Percentiles rank a stretch among this genome's conserved stretches.
phyloP scores from a whole-genome alignment of 2,797 vertebrate species.

The Sebastes reedi region DNA sequence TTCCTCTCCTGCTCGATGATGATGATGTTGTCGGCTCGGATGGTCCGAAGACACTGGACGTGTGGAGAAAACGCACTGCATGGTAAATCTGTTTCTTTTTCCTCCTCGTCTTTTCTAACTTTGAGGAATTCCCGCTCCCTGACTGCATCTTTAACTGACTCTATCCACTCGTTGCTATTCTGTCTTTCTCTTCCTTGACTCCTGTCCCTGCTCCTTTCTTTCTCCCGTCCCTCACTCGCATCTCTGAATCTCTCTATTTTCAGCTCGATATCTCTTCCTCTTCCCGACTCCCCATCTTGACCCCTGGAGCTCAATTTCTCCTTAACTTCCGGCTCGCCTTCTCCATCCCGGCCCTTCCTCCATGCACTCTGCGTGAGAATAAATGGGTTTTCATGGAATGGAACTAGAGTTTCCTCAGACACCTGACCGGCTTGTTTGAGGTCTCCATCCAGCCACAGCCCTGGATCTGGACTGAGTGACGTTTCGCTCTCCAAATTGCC shows the following conservation, averaged over 20 bases:
- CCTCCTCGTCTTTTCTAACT: slow-evolving; percentile 56
- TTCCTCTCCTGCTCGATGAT: slow-evolving; percentile 82
- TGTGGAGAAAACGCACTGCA: slow-evolving; percentile 28
- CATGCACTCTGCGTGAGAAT: slow-evolving; percentile 78
- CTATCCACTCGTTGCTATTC: slow-evolving; percentile 51
- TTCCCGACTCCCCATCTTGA: slow-evolving; percentile 62
- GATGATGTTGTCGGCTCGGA: slow-evolving; percentile 85
- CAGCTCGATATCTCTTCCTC: slow-evolving; percentile 61
- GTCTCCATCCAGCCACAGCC: slow-evolving; percentile 61
- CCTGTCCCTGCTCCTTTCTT: slow-evolving; percentile 63
- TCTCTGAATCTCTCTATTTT: slow-evolving; percentile 71
- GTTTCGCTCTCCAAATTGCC: slow-evolving; percentile 60
- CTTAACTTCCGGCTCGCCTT: slow-evolving; percentile 56
- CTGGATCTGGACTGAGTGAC: slow-evolving; percentile 58
- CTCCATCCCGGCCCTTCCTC: slow-evolving; percentile 62
- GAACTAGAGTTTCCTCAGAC: slow-evolving; percentile 84
- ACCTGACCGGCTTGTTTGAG: slow-evolving; percentile 69
- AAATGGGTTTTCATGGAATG: slow-evolving; percentile 88
- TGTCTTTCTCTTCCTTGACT: slow-evolving; percentile 63
- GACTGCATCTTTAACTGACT: slow-evolving; percentile 52
- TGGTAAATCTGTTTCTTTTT: slow-evolving; percentile 44
- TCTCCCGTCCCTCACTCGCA: slow-evolving; percentile 58
- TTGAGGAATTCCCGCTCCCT: slow-evolving; percentile 57
- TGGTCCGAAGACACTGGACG: slow-evolving; percentile 53
- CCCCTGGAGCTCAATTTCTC: slow-evolving; percentile 46